Conservation (phyloP, 2,888 invertebrate species). For the Heteromyza rotundicornis region DNA sequence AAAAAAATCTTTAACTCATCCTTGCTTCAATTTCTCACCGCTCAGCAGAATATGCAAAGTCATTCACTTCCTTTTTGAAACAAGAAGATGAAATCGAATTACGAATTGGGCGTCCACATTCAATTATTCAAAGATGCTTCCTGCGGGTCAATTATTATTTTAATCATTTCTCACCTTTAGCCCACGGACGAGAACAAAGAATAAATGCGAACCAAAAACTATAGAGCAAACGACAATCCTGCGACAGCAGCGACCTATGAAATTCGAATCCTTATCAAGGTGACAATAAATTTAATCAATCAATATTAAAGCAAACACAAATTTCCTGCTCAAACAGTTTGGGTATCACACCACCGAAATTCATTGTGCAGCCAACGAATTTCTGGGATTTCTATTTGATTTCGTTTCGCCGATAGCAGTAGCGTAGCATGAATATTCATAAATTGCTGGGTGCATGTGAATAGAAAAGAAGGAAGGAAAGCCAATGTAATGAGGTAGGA, state of each 20-base stretch:
- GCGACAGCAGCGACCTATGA: neutral
- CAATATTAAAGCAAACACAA: slow-evolving; percentile 4
- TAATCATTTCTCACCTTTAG: neutral
- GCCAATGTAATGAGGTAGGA: too few relatives aligned
- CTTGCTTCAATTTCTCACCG: too few relatives aligned
- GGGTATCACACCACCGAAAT: too few relatives aligned
- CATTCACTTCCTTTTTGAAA: too few relatives aligned
- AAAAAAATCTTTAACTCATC: too few relatives aligned
- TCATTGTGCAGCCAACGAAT: too few relatives aligned
- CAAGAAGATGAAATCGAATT: neutral
- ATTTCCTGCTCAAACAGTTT: neutral
- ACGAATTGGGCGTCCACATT: neutral
- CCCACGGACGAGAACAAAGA: neutral
- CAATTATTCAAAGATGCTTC: neutral
- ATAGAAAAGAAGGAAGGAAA: neutral
- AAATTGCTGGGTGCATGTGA: neutral
- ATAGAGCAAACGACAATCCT: neutral
- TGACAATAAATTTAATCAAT: neutral
- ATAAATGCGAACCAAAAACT: neutral
- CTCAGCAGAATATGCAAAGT: too few relatives aligned
- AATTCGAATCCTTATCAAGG: neutral
- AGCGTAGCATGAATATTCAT: slow-evolving; percentile 4
- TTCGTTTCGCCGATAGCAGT: neutral
- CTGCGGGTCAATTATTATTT: neutral
- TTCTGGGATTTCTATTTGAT: neutral